A percentile compares a stretch with the other conserved stretches of the same genome.
These are phyloP conservation scores for Polypterus senegalus DNA, from an alignment of 2,113 vertebrate species.

Conservation along the genomic window DNA sequence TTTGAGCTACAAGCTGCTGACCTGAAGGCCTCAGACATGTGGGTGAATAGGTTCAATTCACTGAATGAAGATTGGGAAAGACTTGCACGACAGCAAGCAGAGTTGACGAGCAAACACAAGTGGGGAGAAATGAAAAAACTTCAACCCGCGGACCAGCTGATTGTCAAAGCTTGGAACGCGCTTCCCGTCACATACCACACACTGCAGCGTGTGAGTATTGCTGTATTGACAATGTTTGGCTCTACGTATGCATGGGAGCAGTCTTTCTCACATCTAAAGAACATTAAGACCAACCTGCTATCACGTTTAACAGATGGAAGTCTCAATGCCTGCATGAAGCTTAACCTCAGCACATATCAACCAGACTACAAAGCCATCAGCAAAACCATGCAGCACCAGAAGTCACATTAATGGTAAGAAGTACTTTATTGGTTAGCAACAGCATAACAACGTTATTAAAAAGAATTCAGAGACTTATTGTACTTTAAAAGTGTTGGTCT, in stretches of 20 bases:
- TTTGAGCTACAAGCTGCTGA: conserved; percentile 20
- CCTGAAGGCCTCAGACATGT: conserved; percentile 15
- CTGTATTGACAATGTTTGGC: conserved; percentile 24
- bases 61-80: conserved; percentile 18
- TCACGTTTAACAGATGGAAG: conserved; percentile 18
- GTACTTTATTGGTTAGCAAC: no score
- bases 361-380: conserved; percentile 22
- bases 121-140: conserved; percentile 22
- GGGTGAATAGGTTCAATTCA: conserved; percentile 14
- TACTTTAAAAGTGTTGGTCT: no score
- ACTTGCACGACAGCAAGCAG: conserved; percentile 15
- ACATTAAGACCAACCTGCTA: conserved; percentile 19
- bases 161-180: no score
- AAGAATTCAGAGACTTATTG: no score
- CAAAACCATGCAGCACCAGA: conserved; percentile 22
- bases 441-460: no score
- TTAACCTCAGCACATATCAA: conserved; percentile 18
- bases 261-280: conserved; percentile 25
- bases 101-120: conserved; percentile 17
- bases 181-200: no score
- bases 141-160: conserved; percentile 17
- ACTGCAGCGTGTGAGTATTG: conserved; percentile 22
- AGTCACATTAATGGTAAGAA: conserved; percentile 21
- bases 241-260: conserved; percentile 24
- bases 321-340: conserved; percentile 22